Evolutionary conservation across 1,140 invertebrate species (phyloP).

Genomic region (Chionoecetes opilio): DNA sequence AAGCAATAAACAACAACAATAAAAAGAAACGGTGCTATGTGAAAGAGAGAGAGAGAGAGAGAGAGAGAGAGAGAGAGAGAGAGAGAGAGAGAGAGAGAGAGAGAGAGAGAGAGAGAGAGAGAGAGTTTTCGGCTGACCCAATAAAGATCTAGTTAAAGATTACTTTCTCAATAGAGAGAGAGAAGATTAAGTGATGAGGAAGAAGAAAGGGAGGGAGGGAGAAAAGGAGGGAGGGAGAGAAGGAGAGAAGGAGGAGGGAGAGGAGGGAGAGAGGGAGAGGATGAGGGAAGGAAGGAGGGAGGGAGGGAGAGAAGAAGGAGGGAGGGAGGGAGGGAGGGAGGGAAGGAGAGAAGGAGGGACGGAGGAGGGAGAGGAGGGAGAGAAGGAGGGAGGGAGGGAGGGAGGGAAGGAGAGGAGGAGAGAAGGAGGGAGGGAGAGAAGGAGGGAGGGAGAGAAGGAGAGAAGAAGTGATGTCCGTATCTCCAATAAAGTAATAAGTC

Average conservation of each 20-base stretch:
- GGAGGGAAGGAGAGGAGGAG: background rate
- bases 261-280: too few species aligned
- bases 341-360: too few species aligned
- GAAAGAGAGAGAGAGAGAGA: background rate
- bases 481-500: constrained; percentile 7
- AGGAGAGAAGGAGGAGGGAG: too few species aligned
- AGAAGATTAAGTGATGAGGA: background rate
- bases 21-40: background rate
- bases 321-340: background rate
- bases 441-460: background rate
- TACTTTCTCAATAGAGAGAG: constrained; percentile 20
- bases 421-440: background rate
- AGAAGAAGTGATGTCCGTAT: background rate
- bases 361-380: too few species aligned
- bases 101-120: background rate
- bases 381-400: background rate
- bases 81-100: constrained; percentile 27
- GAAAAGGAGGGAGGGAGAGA: too few species aligned
- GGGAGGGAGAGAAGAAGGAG: background rate
- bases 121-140: background rate
- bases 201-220: too few species aligned
- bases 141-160: constrained; percentile 31
- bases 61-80: constrained; percentile 27
- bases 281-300: too few species aligned
- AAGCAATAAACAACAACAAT: background rate